phyloP scores from a whole-genome alignment of 2,888 invertebrate genomes.

The Slavum lentiscoides region DNA sequence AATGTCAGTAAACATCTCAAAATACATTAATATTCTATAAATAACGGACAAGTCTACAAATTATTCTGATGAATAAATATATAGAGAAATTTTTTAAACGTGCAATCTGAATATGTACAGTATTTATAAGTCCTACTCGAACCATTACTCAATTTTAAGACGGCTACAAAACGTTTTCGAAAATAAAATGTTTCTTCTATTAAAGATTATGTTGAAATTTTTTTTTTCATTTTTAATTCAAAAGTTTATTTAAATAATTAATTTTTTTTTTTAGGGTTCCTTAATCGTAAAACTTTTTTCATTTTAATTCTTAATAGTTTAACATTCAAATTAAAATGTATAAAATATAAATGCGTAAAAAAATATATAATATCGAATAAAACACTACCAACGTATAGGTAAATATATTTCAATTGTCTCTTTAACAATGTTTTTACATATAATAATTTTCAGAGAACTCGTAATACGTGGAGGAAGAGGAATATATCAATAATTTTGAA shows the following conservation, averaged over 20 bases:
- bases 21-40: too few relatives aligned
- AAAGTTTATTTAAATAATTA: background rate
- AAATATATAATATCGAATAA: too few relatives aligned
- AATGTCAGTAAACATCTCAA: too few relatives aligned
- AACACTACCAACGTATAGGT: background rate
- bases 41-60: too few relatives aligned
- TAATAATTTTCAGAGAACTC: background rate
- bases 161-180: background rate
- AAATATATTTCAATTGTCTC: background rate
- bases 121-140: background rate
- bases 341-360: too few relatives aligned
- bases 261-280: background rate
- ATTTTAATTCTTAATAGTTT: background rate
- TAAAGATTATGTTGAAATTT: background rate
- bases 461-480: too few relatives aligned
- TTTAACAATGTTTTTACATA: background rate
- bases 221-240: background rate
- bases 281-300: background rate
- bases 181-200: background rate
- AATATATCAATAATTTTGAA: constrained; percentile 11
- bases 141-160: background rate
- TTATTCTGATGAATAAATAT: background rate
- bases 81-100: background rate
- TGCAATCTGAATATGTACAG: too few relatives aligned
- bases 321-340: too few relatives aligned